These are phyloP conservation scores for Chaetura pelagica DNA, from an alignment of 2,113 vertebrate species.

Conservation along the genomic window DNA sequence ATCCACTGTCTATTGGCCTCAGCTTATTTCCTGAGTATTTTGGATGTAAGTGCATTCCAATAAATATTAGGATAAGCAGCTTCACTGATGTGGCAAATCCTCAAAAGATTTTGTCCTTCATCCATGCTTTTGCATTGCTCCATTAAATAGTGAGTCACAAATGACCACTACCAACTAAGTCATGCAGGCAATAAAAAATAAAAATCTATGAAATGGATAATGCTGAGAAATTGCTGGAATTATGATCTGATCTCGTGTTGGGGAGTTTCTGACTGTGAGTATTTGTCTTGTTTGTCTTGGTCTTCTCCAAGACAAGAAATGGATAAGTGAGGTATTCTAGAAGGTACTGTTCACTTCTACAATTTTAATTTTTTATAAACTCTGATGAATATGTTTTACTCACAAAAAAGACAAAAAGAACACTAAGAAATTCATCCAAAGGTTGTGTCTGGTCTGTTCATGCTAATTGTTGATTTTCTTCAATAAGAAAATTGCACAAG, in stretches of 20 bases:
- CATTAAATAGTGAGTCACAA: background rate
- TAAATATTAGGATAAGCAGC: background rate
- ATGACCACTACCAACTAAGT: background rate
- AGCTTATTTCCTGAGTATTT: background rate
- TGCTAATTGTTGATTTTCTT: background rate
- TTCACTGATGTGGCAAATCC: background rate
- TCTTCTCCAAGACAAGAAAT: background rate
- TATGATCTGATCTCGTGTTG: background rate
- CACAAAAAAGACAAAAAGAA: background rate
- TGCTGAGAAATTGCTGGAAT: background rate
- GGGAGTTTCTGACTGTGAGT: background rate
- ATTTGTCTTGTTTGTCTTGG: background rate
- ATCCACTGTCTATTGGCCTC: fast-evolving
- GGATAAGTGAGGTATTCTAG: background rate
- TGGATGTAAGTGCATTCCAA: background rate
- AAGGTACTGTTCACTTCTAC: background rate
- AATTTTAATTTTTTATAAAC: background rate
- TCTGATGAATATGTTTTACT: background rate
- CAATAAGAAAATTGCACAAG: background rate
- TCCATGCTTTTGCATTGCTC: background rate
- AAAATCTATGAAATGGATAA: background rate
- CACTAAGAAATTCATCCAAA: background rate
- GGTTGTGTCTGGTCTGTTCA: background rate
- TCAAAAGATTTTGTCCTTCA: background rate
- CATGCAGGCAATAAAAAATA: background rate